Evolutionary conservation across 2,888 invertebrate species (phyloP).

Genomic region (Rhimphoctona megacephalus): DNA sequence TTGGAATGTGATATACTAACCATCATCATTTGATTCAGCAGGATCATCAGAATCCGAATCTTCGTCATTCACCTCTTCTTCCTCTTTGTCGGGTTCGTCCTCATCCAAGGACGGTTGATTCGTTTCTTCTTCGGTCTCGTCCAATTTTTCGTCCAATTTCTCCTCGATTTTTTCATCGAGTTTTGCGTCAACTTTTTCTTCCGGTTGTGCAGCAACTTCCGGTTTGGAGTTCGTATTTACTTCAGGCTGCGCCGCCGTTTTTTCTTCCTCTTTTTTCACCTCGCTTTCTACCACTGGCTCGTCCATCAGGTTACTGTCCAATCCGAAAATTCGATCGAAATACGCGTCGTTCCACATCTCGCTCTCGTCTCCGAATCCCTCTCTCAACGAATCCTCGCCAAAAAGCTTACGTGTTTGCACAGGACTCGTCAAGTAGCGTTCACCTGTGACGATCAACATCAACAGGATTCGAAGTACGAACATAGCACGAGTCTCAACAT

Average conservation of each 20-base stretch:
- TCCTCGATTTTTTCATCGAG: not conserved
- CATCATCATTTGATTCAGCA: conserved; percentile 73
- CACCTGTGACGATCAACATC: conserved; percentile 70
- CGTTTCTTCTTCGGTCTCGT: conserved; percentile 33
- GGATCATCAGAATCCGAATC: conserved; percentile 67
- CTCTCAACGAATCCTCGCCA: conserved; percentile 34
- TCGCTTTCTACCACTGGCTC: not conserved
- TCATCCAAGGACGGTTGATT: no score
- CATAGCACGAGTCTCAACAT: conserved; percentile 77
- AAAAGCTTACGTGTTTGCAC: conserved; percentile 43
- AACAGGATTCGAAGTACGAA: conserved; percentile 73
- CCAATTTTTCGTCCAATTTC: conserved; percentile 19
- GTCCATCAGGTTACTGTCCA: conserved; percentile 16
- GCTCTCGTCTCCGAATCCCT: conserved; percentile 24
- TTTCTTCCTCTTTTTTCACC: not conserved
- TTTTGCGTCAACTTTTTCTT: not conserved
- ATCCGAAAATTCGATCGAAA: conserved; percentile 57
- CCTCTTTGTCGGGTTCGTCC: conserved; percentile 41
- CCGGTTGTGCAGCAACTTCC: not conserved
- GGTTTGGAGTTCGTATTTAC: not conserved
- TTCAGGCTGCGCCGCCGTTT: conserved; percentile 12
- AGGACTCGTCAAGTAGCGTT: conserved; percentile 55
- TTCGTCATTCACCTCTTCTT: conserved; percentile 71
- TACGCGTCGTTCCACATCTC: conserved; percentile 65
- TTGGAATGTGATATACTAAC: conserved; percentile 74